Evolutionary conservation across 1,140 invertebrate genomes (phyloP), one percentile per base, ranked within the genome.

Genomic region (Ceratosolen fusciceps): DNA sequence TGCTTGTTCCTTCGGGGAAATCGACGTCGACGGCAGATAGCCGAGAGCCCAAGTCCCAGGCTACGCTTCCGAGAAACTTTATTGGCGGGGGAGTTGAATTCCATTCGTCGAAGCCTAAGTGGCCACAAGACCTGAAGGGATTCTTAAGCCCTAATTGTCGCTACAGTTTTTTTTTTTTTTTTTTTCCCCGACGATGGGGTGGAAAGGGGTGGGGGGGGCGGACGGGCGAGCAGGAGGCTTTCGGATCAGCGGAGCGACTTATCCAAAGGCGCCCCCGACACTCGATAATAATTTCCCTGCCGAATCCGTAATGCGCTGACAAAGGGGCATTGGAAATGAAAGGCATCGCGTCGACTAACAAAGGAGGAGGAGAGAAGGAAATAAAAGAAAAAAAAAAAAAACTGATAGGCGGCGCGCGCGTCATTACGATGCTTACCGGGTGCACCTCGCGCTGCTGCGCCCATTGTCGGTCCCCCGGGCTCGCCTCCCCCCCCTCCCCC

Each of bases 381-480:
- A n/a, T n/a, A n/a, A 12, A 58, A 16, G 68, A 77, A 77, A 65
- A 77, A 77, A 58, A 68, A 26, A 62, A 43, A 9, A 43, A 72
- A 78, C 10, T 60, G 68, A 73, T 49, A 78, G 39, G 65, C 26
- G n/a, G 7, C 3, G 67, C 21, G 31, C n/a, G 21, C 75, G 52
- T 77, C 75, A 58, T 71, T 79, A 21, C 56, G n/a, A 79, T 74
- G 71, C 56, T 67, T 24, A 43, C 47, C 70, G 37, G 39, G 77
- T 65, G 34, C 49, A 58, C 21, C 29, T 26, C 24, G 49, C 65
- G 47, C 24, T 29, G 24, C 54, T n/a, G n/a, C n/a, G n/a, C 16
- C 72, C 54, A 74, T 80, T 80, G 78, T 80, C 60, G 56, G 68
- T 71, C 29, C 39, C 24, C 24, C 47, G n/a, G n/a, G n/a, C n/a